Evolutionary conservation across 2,113 vertebrate genomes (phyloP).

Genomic region (Chaetura pelagica): DNA sequence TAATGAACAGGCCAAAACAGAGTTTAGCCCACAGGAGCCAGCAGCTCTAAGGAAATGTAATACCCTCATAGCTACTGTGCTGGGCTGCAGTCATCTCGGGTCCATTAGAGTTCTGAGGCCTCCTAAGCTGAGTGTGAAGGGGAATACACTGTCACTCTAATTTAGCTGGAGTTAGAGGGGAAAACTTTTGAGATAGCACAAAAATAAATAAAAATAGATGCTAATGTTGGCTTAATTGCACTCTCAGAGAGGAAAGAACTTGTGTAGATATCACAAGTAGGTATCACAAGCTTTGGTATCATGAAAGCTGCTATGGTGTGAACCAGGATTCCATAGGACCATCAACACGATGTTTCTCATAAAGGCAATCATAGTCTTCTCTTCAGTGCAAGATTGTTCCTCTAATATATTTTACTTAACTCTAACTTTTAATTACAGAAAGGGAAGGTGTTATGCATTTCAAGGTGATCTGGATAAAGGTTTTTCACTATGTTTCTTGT

Average conservation of each 20-base stretch:
- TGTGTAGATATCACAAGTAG: not conserved
- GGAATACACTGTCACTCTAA: not conserved
- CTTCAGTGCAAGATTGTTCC: not conserved
- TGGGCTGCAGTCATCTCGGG: not conserved
- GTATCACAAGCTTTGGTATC: not conserved
- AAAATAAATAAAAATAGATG: not conserved
- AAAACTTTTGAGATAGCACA: not conserved
- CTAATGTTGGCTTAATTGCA: not conserved
- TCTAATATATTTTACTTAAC: not conserved
- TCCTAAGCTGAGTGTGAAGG: not conserved
- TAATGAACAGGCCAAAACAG: not conserved
- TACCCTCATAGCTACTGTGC: not conserved
- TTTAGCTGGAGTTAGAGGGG: not conserved
- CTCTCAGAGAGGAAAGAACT: not conserved
- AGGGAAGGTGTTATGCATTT: rapidly evolving
- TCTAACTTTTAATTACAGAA: not conserved
- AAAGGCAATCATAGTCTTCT: not conserved
- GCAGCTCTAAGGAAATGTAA: not conserved
- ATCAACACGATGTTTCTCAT: not conserved
- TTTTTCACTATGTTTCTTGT: not conserved
- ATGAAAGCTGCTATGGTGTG: not conserved
- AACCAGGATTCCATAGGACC: not conserved
- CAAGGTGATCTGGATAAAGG: not conserved
- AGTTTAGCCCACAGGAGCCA: not conserved
- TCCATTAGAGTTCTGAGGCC: not conserved